These are phyloP conservation scores for Sapayoa aenigma DNA, from an alignment of 2,113 vertebrate genomes.

Conservation along the genomic window DNA sequence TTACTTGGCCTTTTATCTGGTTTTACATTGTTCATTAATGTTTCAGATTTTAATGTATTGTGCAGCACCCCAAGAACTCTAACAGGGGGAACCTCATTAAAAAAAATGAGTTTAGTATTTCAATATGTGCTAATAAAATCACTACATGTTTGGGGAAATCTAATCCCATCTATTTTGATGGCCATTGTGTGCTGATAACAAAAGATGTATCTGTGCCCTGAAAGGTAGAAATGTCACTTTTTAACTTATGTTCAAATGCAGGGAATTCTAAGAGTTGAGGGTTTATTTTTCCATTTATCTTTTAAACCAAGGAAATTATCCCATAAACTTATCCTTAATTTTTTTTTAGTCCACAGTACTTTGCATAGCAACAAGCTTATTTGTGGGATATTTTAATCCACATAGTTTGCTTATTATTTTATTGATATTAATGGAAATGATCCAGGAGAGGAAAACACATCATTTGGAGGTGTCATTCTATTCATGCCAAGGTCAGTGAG, in stretches of 20 bases:
- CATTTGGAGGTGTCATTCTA: background rate
- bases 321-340: background rate
- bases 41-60: conserved; percentile 14
- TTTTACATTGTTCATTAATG: conserved; percentile 16
- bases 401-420: background rate
- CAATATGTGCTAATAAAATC: background rate
- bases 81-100: background rate
- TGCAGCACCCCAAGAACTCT: background rate
- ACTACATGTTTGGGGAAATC: background rate
- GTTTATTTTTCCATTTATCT: conserved; percentile 1
- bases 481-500: background rate
- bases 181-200: background rate
- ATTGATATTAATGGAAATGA: background rate
- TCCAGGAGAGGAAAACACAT: background rate
- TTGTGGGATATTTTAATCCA: background rate
- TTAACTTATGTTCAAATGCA: background rate
- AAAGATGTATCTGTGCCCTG: background rate
- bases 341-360: background rate
- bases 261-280: background rate
- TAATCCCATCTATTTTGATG: background rate
- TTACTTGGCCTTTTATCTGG: conserved; percentile 48
- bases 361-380: conserved; percentile 25
- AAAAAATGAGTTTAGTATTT: conserved; percentile 3
- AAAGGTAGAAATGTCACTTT: background rate
- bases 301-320: conserved; percentile 12